A percentile compares a stretch with the other conserved stretches of the same genome.
Evolutionary conservation across 37 sponge, comb jelly and placozoan species (phyloP).

Genomic region (Spongia lamella): DNA sequence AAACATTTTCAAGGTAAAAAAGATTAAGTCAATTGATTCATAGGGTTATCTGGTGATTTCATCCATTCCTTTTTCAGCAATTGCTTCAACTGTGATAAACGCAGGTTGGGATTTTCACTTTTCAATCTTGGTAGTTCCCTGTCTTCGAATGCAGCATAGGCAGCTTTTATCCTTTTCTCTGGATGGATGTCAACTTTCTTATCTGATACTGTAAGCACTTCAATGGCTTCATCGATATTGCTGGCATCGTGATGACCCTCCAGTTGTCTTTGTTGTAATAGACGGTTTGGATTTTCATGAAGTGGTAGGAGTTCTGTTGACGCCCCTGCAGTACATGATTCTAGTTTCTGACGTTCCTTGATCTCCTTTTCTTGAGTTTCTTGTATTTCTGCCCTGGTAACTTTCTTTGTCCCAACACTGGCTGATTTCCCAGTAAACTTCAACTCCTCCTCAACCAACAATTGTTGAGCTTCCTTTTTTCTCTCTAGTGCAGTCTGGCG

Average conservation of each 20-base stretch:
- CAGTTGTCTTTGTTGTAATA: constrained; percentile 38
- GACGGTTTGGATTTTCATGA: constrained; percentile 87
- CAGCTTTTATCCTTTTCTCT: constrained; percentile 79
- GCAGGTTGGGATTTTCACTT: constrained; percentile 82
- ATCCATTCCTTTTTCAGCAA: constrained; percentile 92
- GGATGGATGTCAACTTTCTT: constrained; percentile 66
- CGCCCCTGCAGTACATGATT: constrained; percentile 17
- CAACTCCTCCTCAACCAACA: constrained; percentile 81
- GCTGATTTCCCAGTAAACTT: constrained; percentile 48
- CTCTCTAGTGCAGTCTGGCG: constrained; percentile 67
- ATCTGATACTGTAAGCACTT: constrained; percentile 48
- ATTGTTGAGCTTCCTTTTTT: constrained; percentile 54
- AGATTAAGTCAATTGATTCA: no score
- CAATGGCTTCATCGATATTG: constrained; percentile 90
- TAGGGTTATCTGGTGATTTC: constrained; percentile 96
- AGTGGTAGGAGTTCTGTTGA: constrained; percentile 17
- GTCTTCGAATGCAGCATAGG: constrained; percentile 90
- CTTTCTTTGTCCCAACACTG: constrained; percentile 39
- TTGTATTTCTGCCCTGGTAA: constrained; percentile 74
- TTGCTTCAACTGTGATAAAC: constrained; percentile 91
- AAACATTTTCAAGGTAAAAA: not conserved
- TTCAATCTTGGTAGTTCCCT: constrained; percentile 75
- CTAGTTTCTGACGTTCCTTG: constrained; percentile 18
- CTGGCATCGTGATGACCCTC: constrained; percentile 71
- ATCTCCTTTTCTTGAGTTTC: constrained; percentile 37